A percentile compares a stretch with the other conserved stretches of the same genome.
Conservation (phyloP, 2,113 vertebrate species). For the Clarias macrocephalus region DNA sequence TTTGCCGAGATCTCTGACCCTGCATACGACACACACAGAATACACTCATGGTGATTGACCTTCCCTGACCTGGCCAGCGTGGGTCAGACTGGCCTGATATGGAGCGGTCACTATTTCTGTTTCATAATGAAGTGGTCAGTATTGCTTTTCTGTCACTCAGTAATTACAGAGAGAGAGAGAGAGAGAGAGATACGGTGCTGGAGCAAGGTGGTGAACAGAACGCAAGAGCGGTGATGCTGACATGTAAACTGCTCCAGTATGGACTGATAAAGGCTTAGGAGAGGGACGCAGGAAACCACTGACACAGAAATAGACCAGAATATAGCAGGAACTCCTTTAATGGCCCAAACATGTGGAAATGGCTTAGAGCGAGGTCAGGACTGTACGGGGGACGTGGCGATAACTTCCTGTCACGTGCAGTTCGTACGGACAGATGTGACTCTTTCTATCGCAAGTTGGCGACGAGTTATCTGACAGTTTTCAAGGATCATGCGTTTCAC, state of each 20-base stretch:
- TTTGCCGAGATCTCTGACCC: conserved; percentile 60
- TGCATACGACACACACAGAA: conserved; percentile 51
- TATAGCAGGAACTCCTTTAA: not conserved
- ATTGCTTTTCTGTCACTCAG: conserved; percentile 96
- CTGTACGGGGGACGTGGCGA: too few relatives aligned
- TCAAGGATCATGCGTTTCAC: too few relatives aligned
- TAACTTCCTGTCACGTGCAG: too few relatives aligned
- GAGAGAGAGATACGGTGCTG: conserved; percentile 64
- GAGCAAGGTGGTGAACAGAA: conserved; percentile 79
- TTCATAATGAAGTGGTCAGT: conserved; percentile 91
- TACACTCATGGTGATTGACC: conserved; percentile 78
- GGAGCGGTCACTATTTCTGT: conserved; percentile 77
- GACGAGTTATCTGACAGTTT: too few relatives aligned
- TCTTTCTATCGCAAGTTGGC: too few relatives aligned
- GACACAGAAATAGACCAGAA: not conserved
- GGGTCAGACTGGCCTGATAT: conserved; percentile 79
- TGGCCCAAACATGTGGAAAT: too few relatives aligned
- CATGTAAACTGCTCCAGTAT: conserved; percentile 73
- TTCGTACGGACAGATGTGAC: too few relatives aligned
- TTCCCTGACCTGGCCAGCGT: conserved; percentile 77
- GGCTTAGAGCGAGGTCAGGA: too few relatives aligned
- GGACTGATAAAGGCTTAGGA: conserved; percentile 60
- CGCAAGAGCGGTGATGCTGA: conserved; percentile 71
- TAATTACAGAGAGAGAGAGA: conserved; percentile 66
- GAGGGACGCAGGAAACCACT: not conserved